Conservation (phyloP, 1,140 invertebrate genomes). For the Idris sp. region DNA sequence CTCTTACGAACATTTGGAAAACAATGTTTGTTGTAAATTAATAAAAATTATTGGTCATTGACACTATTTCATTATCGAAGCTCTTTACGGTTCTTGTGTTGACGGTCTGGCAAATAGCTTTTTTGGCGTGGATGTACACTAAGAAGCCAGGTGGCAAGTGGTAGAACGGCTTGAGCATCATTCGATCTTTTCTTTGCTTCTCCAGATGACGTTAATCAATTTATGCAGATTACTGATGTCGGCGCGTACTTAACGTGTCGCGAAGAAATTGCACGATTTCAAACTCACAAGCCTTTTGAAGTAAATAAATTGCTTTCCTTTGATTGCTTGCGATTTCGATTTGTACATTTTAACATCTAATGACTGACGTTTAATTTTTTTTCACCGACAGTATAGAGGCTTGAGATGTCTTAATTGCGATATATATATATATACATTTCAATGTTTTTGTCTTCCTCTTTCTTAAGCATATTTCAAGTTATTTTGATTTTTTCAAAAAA, state of each 20-base stretch:
- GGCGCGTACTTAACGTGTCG: conserved; percentile 39
- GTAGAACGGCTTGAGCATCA: conserved; percentile 19
- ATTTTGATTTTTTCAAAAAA: too few species aligned
- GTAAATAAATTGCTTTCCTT: conserved; percentile 48
- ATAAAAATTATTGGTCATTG: conserved; percentile 25
- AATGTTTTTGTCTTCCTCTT: too few species aligned
- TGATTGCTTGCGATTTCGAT: conserved; percentile 31
- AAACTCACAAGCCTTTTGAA: conserved; percentile 7
- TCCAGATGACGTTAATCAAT: conserved; percentile 67
- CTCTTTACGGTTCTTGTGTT: conserved; percentile 15
- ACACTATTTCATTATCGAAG: conserved; percentile 39
- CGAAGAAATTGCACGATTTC: conserved; percentile 41
- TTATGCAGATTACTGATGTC: conserved; percentile 67
- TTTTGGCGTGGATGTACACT: conserved; percentile 20
- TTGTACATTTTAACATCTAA: conserved; percentile 16
- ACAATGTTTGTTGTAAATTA: conserved; percentile 5
- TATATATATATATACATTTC: too few species aligned
- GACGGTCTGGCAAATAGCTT: conserved; percentile 46
- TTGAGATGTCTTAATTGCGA: too few species aligned
- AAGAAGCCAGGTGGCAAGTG: conserved; percentile 37
- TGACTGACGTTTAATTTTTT: conserved; percentile 23
- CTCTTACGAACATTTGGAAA: too few species aligned
- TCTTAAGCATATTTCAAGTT: too few species aligned
- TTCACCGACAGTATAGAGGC: too few species aligned
- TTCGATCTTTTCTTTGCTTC: conserved; percentile 55